Conservation (phyloP, 1,140 invertebrate species). For the Drosophila simulans region DNA sequence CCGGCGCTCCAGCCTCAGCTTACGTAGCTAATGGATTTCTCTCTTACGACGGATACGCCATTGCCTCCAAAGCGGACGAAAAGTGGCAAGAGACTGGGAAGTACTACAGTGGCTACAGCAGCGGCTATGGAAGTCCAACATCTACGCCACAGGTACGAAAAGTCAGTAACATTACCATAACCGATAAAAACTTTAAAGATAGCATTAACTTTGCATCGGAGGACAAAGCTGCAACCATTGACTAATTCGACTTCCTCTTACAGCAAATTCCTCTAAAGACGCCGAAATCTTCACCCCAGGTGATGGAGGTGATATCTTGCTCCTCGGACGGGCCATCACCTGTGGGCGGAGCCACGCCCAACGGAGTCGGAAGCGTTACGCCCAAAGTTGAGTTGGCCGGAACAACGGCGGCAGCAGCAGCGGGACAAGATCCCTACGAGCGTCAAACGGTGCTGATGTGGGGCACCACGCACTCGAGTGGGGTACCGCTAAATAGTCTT, state of each 20-base stretch:
- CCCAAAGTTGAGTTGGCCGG: constrained; percentile 82
- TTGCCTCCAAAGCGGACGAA: constrained; percentile 81
- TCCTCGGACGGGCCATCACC: constrained; percentile 82
- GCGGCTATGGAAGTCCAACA: constrained; percentile 82
- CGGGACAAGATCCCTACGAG: constrained; percentile 85
- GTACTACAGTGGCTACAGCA: constrained; percentile 82
- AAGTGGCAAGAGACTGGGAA: constrained; percentile 84
- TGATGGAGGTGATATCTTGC: constrained; percentile 84
- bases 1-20: constrained; percentile 85
- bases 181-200: no score
- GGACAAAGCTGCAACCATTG: rapidly evolving
- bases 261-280: constrained; percentile 82
- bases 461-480: constrained; percentile 86
- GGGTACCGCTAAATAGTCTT: constrained; percentile 64
- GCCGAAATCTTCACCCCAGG: constrained; percentile 82
- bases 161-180: no score
- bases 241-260: not conserved
- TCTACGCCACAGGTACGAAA: constrained; percentile 78
- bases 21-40: constrained; percentile 93
- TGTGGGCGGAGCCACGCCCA: constrained; percentile 55
- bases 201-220: no score
- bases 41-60: constrained; percentile 83
- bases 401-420: constrained; percentile 5
- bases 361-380: constrained; percentile 80
- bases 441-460: constrained; percentile 95